These are phyloP conservation scores for Solea senegalensis DNA, from an alignment of 2,113 vertebrate genomes.

Conservation along the genomic window DNA sequence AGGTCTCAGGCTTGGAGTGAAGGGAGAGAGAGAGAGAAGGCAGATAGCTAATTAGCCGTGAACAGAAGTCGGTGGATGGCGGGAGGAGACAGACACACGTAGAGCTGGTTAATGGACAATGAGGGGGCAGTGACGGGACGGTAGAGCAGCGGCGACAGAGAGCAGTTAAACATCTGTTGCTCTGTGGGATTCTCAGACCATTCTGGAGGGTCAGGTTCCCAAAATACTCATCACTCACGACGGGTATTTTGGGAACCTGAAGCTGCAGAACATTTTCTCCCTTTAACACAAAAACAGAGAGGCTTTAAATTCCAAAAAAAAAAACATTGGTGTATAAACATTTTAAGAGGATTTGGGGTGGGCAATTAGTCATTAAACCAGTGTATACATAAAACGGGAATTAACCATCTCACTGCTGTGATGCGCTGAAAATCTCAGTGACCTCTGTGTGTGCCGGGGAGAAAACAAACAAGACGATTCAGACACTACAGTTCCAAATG, in stretches of 20 bases:
- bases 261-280: constrained; percentile 3
- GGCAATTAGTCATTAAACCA: too few species aligned
- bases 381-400: too few species aligned
- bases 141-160: constrained; percentile 47
- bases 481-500: too few species aligned
- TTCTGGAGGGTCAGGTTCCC: constrained; percentile 50
- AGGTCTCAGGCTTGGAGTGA: constrained; percentile 36
- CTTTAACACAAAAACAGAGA: constrained; percentile 8
- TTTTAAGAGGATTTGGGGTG: too few species aligned
- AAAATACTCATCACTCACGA: constrained; percentile 18
- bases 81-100: constrained; percentile 78
- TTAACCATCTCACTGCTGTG: too few species aligned
- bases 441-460: too few species aligned
- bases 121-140: constrained; percentile 47
- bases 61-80: constrained; percentile 67
- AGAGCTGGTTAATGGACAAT: constrained; percentile 69
- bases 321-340: too few species aligned
- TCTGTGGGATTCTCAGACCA: constrained; percentile 52
- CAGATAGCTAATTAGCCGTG: constrained; percentile 68
- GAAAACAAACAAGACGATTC: too few species aligned
- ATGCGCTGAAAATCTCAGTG: too few species aligned
- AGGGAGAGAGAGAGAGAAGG: constrained; percentile 20
- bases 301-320: constrained; percentile 2
- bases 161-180: constrained; percentile 82
- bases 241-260: background rate